Evolutionary conservation across 2,888 invertebrate genomes (phyloP), one percentile per base, ranked within the genome.

Genomic region (Pristionchus arcanus): DNA sequence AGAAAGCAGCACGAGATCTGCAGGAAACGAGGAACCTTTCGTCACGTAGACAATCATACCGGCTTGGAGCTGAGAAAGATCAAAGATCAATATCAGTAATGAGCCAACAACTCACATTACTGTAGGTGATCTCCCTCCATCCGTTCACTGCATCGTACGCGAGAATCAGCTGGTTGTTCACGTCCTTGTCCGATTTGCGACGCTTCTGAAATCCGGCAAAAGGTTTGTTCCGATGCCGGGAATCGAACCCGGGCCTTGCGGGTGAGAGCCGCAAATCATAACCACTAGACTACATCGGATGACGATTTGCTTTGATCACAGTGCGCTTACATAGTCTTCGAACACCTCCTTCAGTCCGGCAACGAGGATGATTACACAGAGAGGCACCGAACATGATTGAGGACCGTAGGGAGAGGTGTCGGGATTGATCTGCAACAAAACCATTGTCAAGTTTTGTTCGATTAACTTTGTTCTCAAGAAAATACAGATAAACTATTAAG

Each of bases 401-500:
- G 98, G 97, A 92, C 99, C 99, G 89, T 99, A 99, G 63, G 99
- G 99, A 63, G 98, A 98, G 91, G 99, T 98, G 96, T 98, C 98
- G 42, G 99, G 98, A 95, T 99, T 98, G 97, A 99, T 98, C 97
- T 99, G 95, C 4, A 49, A 55, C 25, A 31, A 34, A 55, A 2
- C 16, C 28, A 25, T 19, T n/a, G n/a, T n/a, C n/a, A n/a, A n/a
- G n/a, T n/a, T n/a, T n/a, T n/a, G n/a, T n/a, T n/a, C n/a, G n/a
- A n/a, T n/a, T n/a, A n/a, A n/a, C n/a, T n/a, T n/a, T n/a, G n/a
- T n/a, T n/a, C n/a, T n/a, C n/a, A n/a, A n/a, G n/a, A n/a, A n/a
- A n/a, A n/a, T n/a, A n/a, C n/a, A n/a, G n/a, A n/a, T n/a, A n/a
- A n/a, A n/a, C n/a, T n/a, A n/a, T n/a, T n/a, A n/a, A n/a, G n/a